Percentiles rank a stretch among this genome's conserved stretches.
Evolutionary conservation across 2,797 vertebrate species (phyloP).

Genomic region (Percopsis omiscomaycus): DNA sequence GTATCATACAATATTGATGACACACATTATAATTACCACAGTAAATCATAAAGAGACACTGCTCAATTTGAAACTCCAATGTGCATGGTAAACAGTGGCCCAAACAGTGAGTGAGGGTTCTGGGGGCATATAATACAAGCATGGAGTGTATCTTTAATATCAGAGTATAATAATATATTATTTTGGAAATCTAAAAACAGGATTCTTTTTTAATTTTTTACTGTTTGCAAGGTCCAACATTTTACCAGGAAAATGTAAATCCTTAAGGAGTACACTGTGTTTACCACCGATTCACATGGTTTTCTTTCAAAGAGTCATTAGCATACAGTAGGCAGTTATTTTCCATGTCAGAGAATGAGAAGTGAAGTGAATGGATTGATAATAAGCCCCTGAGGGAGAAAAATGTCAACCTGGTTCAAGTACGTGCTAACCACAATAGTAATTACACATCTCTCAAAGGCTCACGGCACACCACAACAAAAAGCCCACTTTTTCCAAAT

Average conservation of each 20-base stretch:
- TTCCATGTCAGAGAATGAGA: conserved; percentile 27
- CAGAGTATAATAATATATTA: background rate
- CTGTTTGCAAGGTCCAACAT: background rate
- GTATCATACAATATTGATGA: conserved; percentile 27
- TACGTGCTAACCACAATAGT: conserved; percentile 53
- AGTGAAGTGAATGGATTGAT: conserved; percentile 37
- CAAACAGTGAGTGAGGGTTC: too few species aligned
- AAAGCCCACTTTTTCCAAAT: conserved; percentile 22
- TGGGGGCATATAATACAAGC: too few species aligned
- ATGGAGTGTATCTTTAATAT: background rate
- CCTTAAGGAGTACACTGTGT: background rate
- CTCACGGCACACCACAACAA: conserved; percentile 12
- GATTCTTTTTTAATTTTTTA: background rate
- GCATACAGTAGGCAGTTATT: conserved; percentile 21
- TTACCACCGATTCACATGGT: background rate
- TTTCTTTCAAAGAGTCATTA: conserved; percentile 25
- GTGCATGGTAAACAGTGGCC: too few species aligned
- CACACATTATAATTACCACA: conserved; percentile 13
- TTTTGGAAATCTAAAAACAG: background rate
- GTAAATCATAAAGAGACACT: background rate
- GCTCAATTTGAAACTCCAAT: too few species aligned
- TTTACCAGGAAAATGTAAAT: conserved; percentile 2
- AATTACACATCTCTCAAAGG: conserved; percentile 52
- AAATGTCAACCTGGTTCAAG: conserved; percentile 33
- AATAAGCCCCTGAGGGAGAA: conserved; percentile 53